Conservation (phyloP, 2,888 invertebrate species). For the Trachelus iudaicus region DNA sequence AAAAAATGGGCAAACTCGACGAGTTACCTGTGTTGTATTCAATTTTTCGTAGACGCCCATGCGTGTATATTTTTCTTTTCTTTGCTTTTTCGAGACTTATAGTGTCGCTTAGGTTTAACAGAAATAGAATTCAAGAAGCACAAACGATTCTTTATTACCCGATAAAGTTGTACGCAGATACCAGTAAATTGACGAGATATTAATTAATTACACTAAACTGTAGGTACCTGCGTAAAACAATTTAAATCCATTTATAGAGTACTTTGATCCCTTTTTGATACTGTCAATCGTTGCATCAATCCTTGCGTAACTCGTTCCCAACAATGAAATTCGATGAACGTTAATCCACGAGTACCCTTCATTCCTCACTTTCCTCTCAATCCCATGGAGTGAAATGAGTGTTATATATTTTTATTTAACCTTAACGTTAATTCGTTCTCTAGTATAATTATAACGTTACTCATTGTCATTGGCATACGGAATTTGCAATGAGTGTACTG, state of each 20-base stretch:
- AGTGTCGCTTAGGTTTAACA: not conserved
- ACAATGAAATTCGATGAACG: not conserved
- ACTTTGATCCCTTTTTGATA: not conserved
- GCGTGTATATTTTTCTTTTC: not conserved
- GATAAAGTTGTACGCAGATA: not conserved
- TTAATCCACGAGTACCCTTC: not conserved
- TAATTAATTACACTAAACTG: not conserved
- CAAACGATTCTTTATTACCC: not conserved
- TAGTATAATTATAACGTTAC: not conserved
- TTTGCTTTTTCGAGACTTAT: not conserved
- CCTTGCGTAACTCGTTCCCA: not conserved
- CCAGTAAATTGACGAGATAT: not conserved
- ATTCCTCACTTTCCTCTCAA: not conserved
- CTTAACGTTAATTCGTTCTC: not conserved
- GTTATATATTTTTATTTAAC: not conserved
- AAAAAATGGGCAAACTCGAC: not conserved
- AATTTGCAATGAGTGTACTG: not conserved
- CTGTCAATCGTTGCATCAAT: not conserved
- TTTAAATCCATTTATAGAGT: not conserved
- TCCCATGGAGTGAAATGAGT: not conserved
- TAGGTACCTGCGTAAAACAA: not conserved
- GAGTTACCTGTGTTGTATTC: not conserved
- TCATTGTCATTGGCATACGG: constrained; percentile 1
- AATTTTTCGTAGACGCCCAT: not conserved
- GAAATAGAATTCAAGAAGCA: not conserved